Conservation (phyloP, 2,113 vertebrate species). For the Polypterus senegalus region DNA sequence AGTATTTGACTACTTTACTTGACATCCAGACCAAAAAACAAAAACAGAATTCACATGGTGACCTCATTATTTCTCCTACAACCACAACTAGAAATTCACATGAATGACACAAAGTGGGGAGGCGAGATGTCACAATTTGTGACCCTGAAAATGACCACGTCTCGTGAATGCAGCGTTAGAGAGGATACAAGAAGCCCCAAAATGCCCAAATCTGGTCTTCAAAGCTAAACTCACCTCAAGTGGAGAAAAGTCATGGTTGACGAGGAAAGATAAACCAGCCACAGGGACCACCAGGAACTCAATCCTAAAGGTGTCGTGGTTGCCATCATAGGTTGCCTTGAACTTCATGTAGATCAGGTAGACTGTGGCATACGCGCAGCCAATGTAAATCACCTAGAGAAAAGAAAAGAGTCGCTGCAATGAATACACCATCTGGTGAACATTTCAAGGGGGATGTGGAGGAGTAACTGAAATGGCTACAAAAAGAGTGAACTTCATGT, state of each 20-base stretch:
- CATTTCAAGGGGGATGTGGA: neutral
- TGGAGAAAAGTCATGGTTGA: conserved; percentile 97
- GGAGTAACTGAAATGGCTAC: too few species aligned
- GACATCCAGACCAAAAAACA: too few species aligned
- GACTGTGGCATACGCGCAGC: conserved; percentile 83
- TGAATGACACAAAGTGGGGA: neutral
- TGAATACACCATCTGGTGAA: neutral
- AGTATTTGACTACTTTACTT: too few species aligned
- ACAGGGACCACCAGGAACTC: conserved; percentile 94
- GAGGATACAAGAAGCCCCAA: neutral
- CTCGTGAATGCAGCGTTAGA: neutral
- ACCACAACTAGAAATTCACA: neutral
- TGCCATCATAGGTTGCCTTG: conserved; percentile 94
- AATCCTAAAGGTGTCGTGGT: conserved; percentile 94
- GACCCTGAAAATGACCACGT: neutral
- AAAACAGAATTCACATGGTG: too few species aligned
- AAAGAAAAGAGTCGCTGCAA: neutral
- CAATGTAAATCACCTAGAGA: conserved; percentile 84
- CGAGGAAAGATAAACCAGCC: conserved; percentile 83
- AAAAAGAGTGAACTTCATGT: too few species aligned
- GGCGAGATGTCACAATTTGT: neutral
- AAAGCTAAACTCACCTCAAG: conserved; percentile 66
- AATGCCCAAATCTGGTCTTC: neutral
- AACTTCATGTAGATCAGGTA: conserved; percentile 95
- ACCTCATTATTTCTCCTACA: too few species aligned